A percentile compares a stretch with the other conserved stretches of the same genome.
Evolutionary conservation across 2,113 vertebrate species (phyloP).

Genomic region (Corynorhinus townsendii): DNA sequence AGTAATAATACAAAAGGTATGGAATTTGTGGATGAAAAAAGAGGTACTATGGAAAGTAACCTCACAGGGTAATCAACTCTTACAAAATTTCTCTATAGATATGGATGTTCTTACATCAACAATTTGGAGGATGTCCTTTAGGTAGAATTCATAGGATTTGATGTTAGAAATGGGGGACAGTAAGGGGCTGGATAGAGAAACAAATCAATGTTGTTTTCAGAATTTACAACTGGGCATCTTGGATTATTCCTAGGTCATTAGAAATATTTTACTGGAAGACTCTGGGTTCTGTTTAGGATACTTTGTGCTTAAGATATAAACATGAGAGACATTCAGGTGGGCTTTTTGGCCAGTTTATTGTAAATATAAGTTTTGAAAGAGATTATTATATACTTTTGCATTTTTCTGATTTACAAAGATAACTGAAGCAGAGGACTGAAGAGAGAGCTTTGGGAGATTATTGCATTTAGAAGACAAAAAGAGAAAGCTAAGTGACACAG

Average conservation of each 20-base stretch:
- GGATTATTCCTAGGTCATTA: background rate
- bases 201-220: background rate
- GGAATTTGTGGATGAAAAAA: background rate
- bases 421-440: background rate
- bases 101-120: background rate
- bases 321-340: background rate
- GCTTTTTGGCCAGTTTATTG: background rate
- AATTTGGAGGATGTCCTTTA: background rate
- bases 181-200: background rate
- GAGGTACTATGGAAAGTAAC: background rate
- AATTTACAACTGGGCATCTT: background rate
- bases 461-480: background rate
- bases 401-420: conserved; percentile 13
- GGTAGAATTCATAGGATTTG: background rate
- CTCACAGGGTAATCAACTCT: background rate
- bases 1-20: background rate
- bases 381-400: background rate
- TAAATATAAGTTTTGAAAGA: background rate
- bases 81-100: background rate
- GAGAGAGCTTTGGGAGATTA: background rate
- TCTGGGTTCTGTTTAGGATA: background rate
- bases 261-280: background rate
- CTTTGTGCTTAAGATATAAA: background rate
- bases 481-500: background rate
- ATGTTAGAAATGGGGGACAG: background rate